Evolutionary conservation across 2,113 vertebrate genomes (phyloP).

Genomic region (Heloderma charlesbogerti): DNA sequence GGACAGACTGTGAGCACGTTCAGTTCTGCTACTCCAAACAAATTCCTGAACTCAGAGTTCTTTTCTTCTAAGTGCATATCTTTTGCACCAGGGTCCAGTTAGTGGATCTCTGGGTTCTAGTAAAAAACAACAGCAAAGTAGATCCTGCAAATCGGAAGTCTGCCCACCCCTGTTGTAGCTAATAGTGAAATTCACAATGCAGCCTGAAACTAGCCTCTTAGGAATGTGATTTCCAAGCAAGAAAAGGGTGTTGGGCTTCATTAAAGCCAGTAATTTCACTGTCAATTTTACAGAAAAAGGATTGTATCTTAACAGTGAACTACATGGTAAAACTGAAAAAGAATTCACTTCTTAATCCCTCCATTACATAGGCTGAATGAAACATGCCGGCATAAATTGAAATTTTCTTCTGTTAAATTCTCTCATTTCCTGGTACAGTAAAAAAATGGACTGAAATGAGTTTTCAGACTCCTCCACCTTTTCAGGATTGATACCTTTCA

Average conservation of each 20-base stretch:
- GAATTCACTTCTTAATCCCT: not conserved
- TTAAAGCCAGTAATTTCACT: not conserved
- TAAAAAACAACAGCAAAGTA: not conserved
- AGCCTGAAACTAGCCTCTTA: not conserved
- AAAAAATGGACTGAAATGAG: slow-evolving; percentile 6
- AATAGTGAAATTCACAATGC: not conserved
- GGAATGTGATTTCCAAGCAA: not conserved
- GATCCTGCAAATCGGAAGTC: not conserved
- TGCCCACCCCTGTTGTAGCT: not conserved
- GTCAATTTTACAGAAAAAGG: not conserved
- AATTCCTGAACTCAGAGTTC: not conserved
- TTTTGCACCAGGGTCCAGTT: not conserved
- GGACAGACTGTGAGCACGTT: too few relatives aligned
- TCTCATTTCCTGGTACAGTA: not conserved
- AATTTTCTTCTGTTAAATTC: not conserved
- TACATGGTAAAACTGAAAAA: slow-evolving; percentile 7
- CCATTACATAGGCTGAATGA: not conserved
- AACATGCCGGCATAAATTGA: not conserved
- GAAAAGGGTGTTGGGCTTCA: not conserved
- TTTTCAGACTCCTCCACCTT: slow-evolving; percentile 1
- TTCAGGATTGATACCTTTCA: not conserved
- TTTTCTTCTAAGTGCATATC: too few relatives aligned
- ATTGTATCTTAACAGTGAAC: not conserved
- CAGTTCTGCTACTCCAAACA: not conserved
- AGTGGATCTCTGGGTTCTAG: not conserved